Conservation (phyloP, 2,113 vertebrate genomes). For the Protomyctophum bolini region DNA sequence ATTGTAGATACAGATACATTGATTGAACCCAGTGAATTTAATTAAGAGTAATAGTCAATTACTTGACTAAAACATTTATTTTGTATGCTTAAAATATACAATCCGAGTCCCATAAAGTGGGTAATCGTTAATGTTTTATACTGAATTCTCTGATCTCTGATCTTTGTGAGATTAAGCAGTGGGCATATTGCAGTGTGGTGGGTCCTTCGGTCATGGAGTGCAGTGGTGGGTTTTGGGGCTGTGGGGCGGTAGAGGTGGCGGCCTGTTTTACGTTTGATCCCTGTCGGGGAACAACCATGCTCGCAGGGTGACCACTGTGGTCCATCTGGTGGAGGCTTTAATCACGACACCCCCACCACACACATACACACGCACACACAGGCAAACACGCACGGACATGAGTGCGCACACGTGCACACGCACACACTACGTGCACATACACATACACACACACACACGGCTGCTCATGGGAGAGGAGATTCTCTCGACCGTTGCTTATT, state of each 20-base stretch:
- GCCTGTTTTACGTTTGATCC: constrained; percentile 76
- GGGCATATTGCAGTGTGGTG: constrained; percentile 25
- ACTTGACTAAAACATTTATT: not conserved
- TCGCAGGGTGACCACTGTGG: constrained; percentile 73
- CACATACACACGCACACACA: constrained; percentile 18
- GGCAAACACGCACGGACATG: constrained; percentile 4
- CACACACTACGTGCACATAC: not conserved
- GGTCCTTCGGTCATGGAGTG: constrained; percentile 42
- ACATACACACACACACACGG: constrained; percentile 11
- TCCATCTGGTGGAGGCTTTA: constrained; percentile 81
- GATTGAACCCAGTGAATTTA: not conserved
- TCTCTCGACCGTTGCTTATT: constrained; percentile 34
- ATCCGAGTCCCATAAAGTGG: not conserved
- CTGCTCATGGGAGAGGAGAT: constrained; percentile 21
- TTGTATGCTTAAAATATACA: not conserved
- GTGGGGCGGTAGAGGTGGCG: constrained; percentile 43
- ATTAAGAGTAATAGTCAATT: not conserved
- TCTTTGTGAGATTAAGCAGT: constrained; percentile 13
- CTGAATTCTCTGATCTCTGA: not conserved
- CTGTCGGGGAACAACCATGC: constrained; percentile 72
- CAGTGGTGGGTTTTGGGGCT: constrained; percentile 56
- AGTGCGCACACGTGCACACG: not conserved
- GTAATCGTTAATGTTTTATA: not conserved
- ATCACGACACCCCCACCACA: constrained; percentile 61
- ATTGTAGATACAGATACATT: not conserved